Conservation (phyloP, 2,113 vertebrate species). For the Forbesichthys agassizii region DNA sequence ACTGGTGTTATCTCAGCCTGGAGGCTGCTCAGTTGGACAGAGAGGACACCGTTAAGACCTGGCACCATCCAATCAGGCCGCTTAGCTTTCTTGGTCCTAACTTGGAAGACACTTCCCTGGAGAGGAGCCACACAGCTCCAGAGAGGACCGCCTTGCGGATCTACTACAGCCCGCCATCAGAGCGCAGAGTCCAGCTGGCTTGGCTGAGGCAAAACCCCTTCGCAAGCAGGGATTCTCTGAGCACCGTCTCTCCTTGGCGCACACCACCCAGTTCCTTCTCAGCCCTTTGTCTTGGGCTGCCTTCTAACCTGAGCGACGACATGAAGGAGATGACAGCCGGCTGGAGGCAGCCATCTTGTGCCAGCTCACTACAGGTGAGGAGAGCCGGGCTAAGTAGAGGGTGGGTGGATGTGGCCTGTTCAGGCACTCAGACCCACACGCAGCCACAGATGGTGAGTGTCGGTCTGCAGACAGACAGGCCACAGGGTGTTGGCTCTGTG, state of each 20-base stretch:
- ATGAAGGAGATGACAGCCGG: constrained; percentile 97
- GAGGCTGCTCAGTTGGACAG: constrained; percentile 75
- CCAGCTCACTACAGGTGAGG: constrained; percentile 79
- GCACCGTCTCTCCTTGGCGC: constrained; percentile 55
- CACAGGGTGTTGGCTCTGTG: constrained; percentile 47
- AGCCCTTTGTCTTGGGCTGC: constrained; percentile 80
- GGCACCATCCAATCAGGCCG: constrained; percentile 81
- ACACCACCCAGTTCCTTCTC: constrained; percentile 71
- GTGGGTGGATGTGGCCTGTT: constrained; percentile 79
- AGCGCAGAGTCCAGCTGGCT: constrained; percentile 73
- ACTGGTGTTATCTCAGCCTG: constrained; percentile 78
- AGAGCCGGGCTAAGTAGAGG: constrained; percentile 74
- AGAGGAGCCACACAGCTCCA: constrained; percentile 90
- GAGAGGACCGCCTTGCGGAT: constrained; percentile 89
- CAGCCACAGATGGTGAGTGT: constrained; percentile 83
- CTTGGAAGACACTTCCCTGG: constrained; percentile 76
- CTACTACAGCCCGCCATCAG: constrained; percentile 92
- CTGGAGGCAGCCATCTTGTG: constrained; percentile 71
- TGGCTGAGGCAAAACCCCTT: constrained; percentile 66
- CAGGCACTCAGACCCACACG: constrained; percentile 83
- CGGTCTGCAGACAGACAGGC: constrained; percentile 87
- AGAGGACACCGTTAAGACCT: constrained; percentile 75
- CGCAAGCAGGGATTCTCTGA: constrained; percentile 37
- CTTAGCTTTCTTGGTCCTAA: constrained; percentile 76
- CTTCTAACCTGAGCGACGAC: constrained; percentile 92